These are phyloP conservation scores for Meloe dianella DNA, from an alignment of 2,888 invertebrate genomes.

Conservation along the genomic window DNA sequence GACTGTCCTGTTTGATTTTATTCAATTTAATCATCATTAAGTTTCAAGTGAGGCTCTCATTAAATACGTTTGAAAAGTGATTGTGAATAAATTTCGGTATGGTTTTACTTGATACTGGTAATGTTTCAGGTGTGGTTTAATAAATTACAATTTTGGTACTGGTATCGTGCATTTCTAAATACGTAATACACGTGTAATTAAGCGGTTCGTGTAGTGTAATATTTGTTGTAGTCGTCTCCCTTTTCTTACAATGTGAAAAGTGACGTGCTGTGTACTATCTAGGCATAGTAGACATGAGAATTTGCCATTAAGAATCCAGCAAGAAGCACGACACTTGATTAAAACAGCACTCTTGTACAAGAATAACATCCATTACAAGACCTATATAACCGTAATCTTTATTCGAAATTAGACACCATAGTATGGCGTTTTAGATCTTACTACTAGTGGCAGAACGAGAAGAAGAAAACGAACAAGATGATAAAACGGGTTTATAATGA, in stretches of 20 bases:
- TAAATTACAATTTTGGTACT: conserved; percentile 9
- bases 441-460: conserved; percentile 31
- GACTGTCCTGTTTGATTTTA: neutral
- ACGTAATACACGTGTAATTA: conserved; percentile 27
- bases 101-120: neutral
- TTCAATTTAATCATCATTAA: neutral
- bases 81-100: neutral
- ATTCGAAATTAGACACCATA: conserved; percentile 51
- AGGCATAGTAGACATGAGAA: conserved; percentile 49
- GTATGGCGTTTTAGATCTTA: conserved; percentile 39
- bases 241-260: conserved; percentile 22
- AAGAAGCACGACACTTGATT: conserved; percentile 54
- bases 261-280: conserved; percentile 33
- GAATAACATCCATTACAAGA: conserved; percentile 50
- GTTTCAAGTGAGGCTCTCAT: neutral
- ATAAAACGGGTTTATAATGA: neutral
- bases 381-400: conserved; percentile 47
- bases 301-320: conserved; percentile 52
- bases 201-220: conserved; percentile 22
- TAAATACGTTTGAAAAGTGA: neutral
- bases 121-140: conserved; percentile 2
- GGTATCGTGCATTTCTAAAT: conserved; percentile 24
- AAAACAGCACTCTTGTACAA: conserved; percentile 49
- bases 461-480: neutral
- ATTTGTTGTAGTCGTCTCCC: conserved; percentile 4